phyloP scores from a whole-genome alignment of 2,888 invertebrate species.

The Baronia brevicornis region DNA sequence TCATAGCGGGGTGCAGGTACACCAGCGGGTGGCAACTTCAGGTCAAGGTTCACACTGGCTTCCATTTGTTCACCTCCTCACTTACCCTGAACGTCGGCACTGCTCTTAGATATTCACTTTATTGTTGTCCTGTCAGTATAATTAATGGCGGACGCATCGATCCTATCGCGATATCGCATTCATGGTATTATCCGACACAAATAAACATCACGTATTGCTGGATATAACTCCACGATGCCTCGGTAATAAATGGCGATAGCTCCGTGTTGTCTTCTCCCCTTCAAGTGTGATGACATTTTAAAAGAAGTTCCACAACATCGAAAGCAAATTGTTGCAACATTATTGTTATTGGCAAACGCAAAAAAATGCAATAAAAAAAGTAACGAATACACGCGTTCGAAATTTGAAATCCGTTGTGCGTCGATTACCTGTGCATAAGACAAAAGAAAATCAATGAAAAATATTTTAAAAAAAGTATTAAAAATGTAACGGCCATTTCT shows the following conservation, averaged over 20 bases:
- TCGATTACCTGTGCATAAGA: no score
- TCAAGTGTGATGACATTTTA: no score
- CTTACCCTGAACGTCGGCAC: constrained; percentile 28
- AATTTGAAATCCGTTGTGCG: no score
- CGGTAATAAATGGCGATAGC: constrained; percentile 36
- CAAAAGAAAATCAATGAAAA: no score
- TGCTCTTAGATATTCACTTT: constrained; percentile 56
- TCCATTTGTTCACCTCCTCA: constrained; percentile 52
- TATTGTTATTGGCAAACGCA: no score
- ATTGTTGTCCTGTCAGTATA: constrained; percentile 62
- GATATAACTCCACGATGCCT: constrained; percentile 46
- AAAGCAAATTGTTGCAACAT: no score
- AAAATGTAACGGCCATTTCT: no score
- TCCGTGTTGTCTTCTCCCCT: no score
- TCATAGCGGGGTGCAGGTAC: constrained; percentile 26
- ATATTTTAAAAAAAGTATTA: no score
- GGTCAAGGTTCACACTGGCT: constrained; percentile 48
- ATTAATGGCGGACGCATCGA: constrained; percentile 52
- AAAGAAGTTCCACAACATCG: no score
- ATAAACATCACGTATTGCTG: constrained; percentile 42
- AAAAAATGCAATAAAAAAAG: no score
- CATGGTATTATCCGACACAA: constrained; percentile 42
- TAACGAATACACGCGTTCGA: no score
- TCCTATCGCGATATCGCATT: constrained; percentile 47
- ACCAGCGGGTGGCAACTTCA: constrained; percentile 30